These are phyloP conservation scores for Muscina levida DNA, from an alignment of 2,888 invertebrate genomes.

Conservation along the genomic window DNA sequence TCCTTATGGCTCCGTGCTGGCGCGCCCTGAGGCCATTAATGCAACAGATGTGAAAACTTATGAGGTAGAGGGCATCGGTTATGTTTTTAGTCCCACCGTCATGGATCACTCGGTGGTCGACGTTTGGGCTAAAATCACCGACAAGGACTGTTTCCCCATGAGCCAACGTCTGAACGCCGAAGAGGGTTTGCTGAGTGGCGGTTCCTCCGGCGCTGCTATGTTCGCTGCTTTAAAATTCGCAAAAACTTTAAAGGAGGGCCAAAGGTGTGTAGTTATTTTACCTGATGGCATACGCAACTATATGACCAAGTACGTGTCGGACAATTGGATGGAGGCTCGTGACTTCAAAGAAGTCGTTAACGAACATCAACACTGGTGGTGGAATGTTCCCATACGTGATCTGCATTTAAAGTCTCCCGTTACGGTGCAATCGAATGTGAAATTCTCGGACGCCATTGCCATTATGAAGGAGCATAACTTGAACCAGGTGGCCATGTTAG, in stretches of 20 bases:
- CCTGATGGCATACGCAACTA: conserved; percentile 99
- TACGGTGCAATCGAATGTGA: conserved; percentile 81
- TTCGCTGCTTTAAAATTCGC: conserved; percentile 88
- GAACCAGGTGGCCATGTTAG: conserved; percentile 86
- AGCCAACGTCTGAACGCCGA: conserved; percentile 92
- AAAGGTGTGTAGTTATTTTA: conserved; percentile 92
- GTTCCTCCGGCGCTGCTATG: conserved; percentile 95
- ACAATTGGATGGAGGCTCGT: conserved; percentile 96
- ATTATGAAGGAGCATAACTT: conserved; percentile 84
- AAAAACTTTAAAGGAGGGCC: conserved; percentile 88
- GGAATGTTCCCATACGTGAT: conserved; percentile 83
- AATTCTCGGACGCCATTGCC: conserved; percentile 86
- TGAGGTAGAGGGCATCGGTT: conserved; percentile 96
- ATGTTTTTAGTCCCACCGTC: conserved; percentile 97
- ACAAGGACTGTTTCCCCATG: conserved; percentile 89
- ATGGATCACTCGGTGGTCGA: conserved; percentile 90
- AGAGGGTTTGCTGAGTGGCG: conserved; percentile 96
- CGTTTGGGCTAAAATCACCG: conserved; percentile 92
- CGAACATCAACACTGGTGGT: conserved; percentile 86
- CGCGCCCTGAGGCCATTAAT: conserved; percentile 89
- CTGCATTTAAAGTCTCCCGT: conserved; percentile 81
- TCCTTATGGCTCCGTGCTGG: conserved; percentile 95
- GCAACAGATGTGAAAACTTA: conserved; percentile 86
- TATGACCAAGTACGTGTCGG: conserved; percentile 97
- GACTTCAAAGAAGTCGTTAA: conserved; percentile 81